These are phyloP conservation scores for Halyomorpha halys DNA, from an alignment of 1,140 invertebrate species.

Conservation along the genomic window DNA sequence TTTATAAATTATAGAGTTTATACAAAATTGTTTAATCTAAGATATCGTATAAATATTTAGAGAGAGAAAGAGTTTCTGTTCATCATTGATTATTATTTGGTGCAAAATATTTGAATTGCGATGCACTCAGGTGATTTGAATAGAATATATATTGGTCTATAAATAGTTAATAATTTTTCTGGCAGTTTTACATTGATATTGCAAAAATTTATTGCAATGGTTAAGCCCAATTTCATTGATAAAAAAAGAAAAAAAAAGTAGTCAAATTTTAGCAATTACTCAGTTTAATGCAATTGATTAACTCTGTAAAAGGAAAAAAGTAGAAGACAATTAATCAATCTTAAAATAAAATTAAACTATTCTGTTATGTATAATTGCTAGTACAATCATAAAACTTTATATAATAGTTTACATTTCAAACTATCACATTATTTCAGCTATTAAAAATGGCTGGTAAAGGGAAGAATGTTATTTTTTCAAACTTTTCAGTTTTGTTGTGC, in stretches of 20 bases:
- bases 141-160: constrained; percentile 14
- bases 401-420: background rate
- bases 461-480: too few relatives aligned
- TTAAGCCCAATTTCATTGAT: background rate
- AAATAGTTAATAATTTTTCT: constrained; percentile 12
- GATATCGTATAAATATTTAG: too few relatives aligned
- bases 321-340: background rate
- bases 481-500: too few relatives aligned
- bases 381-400: constrained; percentile 20
- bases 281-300: background rate
- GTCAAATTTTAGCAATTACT: background rate
- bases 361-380: constrained; percentile 17
- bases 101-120: constrained; percentile 12
- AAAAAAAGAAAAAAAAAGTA: background rate
- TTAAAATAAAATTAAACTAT: background rate
- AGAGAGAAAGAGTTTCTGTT: background rate
- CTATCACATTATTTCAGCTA: too few relatives aligned
- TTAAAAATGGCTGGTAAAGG: too few relatives aligned
- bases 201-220: background rate
- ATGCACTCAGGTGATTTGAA: constrained; percentile 23
- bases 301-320: too few relatives aligned
- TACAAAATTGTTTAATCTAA: background rate
- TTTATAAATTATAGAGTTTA: background rate
- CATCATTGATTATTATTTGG: background rate
- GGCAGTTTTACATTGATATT: constrained; percentile 5